These are phyloP conservation scores for Alectoris magna DNA, from an alignment of 2,797 vertebrate species.

Conservation along the genomic window DNA sequence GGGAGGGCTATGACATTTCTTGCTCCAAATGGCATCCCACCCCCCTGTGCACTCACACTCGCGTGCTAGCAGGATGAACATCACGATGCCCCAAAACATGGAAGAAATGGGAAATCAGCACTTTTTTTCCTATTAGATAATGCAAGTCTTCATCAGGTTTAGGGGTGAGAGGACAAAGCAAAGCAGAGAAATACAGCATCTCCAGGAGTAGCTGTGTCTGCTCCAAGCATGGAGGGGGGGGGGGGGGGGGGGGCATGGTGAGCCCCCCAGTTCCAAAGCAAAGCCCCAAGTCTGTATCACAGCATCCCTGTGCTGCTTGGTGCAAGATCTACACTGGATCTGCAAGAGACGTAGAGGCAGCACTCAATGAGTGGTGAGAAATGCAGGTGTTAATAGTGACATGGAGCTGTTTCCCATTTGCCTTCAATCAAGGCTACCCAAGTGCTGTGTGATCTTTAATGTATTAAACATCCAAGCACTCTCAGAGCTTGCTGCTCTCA, in stretches of 20 bases:
- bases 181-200: fast-evolving
- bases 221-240: fast-evolving
- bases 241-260: too few relatives aligned
- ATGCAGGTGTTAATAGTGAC: background rate
- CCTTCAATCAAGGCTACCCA: background rate
- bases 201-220: background rate
- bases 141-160: background rate
- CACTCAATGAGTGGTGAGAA: background rate
- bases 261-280: background rate
- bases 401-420: background rate
- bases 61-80: background rate
- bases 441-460: background rate
- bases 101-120: background rate
- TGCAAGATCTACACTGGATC: background rate
- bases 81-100: background rate
- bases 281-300: fast-evolving
- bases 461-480: background rate
- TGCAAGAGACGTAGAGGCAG: background rate
- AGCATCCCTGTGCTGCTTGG: background rate
- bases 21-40: conserved; percentile 46
- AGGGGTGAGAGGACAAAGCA: background rate
- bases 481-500: background rate
- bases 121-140: background rate
- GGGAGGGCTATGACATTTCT: conserved; percentile 40
- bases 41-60: background rate